A percentile compares a stretch with the other conserved stretches of the same genome.
phyloP scores from a whole-genome alignment of 2,797 vertebrate genomes.

The Rhinichthys osculus region DNA sequence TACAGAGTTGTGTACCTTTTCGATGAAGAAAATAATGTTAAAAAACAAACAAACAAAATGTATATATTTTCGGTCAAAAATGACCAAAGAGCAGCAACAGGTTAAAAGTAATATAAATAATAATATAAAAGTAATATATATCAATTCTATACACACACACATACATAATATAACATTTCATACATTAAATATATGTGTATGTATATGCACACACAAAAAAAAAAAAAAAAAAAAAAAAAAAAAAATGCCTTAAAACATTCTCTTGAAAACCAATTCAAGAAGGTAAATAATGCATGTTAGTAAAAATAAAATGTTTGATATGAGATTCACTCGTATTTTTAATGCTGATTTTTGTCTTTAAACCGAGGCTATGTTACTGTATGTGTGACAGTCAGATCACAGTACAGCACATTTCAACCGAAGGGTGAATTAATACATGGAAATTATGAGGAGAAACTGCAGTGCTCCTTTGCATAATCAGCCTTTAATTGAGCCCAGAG shows the following conservation, averaged over 20 bases:
- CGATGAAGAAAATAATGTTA: no score
- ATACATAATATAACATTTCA: background rate
- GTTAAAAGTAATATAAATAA: no score
- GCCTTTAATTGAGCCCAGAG: slow-evolving; percentile 25
- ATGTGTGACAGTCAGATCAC: slow-evolving; percentile 6
- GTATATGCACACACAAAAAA: no score
- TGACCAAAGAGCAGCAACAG: no score
- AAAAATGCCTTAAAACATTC: background rate
- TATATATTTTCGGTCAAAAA: no score
- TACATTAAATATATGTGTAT: background rate
- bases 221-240: no score
- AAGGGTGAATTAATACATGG: slow-evolving; percentile 23
- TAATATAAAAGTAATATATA: no score
- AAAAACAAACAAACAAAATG: no score
- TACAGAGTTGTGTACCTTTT: no score
- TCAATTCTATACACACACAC: no score
- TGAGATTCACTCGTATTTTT: background rate
- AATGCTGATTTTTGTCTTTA: background rate
- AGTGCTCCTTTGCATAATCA: slow-evolving; percentile 13
- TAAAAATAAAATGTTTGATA: background rate
- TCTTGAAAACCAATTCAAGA: background rate
- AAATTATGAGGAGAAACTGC: slow-evolving; percentile 25
- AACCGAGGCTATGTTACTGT: background rate
- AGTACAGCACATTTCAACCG: background rate
- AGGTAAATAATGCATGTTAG: background rate